These are phyloP conservation scores for Liasis olivaceus DNA, from an alignment of 2,797 vertebrate genomes.

Conservation along the genomic window DNA sequence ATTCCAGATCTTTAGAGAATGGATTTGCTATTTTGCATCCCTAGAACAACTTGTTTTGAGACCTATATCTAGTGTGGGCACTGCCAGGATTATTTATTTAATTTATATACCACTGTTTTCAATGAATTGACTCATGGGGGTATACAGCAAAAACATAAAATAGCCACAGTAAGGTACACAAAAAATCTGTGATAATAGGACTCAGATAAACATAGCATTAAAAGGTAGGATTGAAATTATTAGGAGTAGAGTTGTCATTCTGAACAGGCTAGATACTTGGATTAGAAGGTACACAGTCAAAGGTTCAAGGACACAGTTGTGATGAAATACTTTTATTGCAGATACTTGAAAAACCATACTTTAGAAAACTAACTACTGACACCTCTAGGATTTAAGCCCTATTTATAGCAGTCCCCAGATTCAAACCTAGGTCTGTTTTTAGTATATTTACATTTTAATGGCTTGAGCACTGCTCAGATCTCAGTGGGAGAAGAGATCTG, in stretches of 20 bases:
- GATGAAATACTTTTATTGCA: not conserved
- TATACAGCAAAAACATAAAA: no score
- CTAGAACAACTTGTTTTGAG: not conserved
- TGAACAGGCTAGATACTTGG: not conserved
- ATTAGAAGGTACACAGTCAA: not conserved
- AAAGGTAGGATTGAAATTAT: not conserved
- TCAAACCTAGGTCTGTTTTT: not conserved
- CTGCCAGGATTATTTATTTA: not conserved
- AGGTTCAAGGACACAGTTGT: not conserved
- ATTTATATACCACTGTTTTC: not conserved
- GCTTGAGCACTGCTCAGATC: not conserved
- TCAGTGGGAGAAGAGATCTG: not conserved
- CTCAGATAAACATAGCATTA: not conserved
- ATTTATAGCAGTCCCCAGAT: not conserved
- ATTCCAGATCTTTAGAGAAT: not conserved
- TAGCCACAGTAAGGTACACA: not conserved
- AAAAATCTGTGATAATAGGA: not conserved
- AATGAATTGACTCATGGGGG: not conserved
- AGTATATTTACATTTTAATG: not conserved
- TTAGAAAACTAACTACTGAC: not conserved
- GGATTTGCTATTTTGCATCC: not conserved
- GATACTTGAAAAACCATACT: not conserved
- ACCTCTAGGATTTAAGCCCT: not conserved
- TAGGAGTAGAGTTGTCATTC: not conserved
- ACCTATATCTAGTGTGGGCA: not conserved